phyloP scores from a whole-genome alignment of 2,888 invertebrate species.

The Drosophila paramelanica region DNA sequence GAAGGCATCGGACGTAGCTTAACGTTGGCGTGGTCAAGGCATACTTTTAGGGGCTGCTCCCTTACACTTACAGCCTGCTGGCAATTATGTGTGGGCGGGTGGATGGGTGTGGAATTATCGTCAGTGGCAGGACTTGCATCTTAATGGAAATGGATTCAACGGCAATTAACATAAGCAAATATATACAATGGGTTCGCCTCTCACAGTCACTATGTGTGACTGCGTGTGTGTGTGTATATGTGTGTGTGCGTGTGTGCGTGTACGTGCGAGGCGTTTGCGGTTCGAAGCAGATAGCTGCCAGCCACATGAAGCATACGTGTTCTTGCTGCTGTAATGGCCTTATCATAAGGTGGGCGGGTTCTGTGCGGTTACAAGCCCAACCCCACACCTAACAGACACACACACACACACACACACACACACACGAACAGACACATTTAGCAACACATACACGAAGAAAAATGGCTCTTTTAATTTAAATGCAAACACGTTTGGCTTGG shows the following conservation, averaged over 20 bases:
- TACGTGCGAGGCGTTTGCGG: constrained; percentile 78
- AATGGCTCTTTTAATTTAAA: constrained; percentile 84
- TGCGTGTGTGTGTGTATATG: constrained; percentile 2
- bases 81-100: constrained; percentile 62
- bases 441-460: constrained; percentile 67
- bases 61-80: constrained; percentile 39
- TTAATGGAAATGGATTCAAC: constrained; percentile 84
- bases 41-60: constrained; percentile 54
- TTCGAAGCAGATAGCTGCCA: constrained; percentile 61
- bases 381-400: not conserved
- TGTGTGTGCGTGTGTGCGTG: constrained; percentile 19
- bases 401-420: constrained; percentile 13
- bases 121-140: constrained; percentile 79
- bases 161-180: constrained; percentile 84
- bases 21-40: constrained; percentile 74
- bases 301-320: constrained; percentile 68
- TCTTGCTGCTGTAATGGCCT: constrained; percentile 70
- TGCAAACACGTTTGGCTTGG: constrained; percentile 83
- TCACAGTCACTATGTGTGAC: constrained; percentile 26
- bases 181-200: constrained; percentile 72
- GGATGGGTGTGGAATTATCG: constrained; percentile 76
- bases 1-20: constrained; percentile 54
- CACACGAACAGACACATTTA: constrained; percentile 11
- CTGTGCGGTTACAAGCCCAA: constrained; percentile 45
- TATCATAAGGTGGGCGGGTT: constrained; percentile 77